A percentile compares a stretch with the other conserved stretches of the same genome.
These are phyloP conservation scores for Loxodonta africana DNA, from an alignment of 2,113 vertebrate genomes.

Conservation along the genomic window DNA sequence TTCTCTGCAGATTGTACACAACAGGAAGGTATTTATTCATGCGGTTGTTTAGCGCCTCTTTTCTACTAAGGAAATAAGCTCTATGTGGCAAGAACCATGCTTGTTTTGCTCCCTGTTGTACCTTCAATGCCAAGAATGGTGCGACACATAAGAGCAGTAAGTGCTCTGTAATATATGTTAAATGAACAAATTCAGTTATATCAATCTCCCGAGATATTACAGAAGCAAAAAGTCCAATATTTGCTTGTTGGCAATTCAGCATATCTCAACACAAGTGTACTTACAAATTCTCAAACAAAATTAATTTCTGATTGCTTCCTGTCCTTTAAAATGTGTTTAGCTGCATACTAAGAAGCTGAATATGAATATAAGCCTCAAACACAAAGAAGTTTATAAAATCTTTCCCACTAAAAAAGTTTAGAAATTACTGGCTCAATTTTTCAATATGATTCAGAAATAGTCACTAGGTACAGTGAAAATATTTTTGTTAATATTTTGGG, in stretches of 20 bases:
- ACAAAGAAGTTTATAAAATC: background rate
- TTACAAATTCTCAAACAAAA: background rate
- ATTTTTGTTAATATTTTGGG: background rate
- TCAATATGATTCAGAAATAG: background rate
- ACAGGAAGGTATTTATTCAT: background rate
- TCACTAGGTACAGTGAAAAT: background rate
- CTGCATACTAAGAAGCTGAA: background rate
- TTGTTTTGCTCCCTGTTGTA: accelerated
- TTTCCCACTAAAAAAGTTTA: background rate
- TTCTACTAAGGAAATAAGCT: background rate
- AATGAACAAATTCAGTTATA: background rate
- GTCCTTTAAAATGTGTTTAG: background rate
- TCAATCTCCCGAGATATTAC: background rate
- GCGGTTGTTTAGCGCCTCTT: background rate
- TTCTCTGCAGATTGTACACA: background rate
- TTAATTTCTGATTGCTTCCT: background rate
- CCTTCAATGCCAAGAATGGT: too few relatives aligned
- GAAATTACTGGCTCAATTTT: background rate
- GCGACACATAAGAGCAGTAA: background rate
- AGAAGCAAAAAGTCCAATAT: background rate
- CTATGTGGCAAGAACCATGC: background rate
- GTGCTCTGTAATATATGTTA: background rate
- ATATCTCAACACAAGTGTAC: background rate
- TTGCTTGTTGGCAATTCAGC: background rate
- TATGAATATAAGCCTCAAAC: background rate